A percentile compares a stretch with the other conserved stretches of the same genome.
These are phyloP conservation scores for Myotis findleyi DNA, from an alignment of 2,797 vertebrate genomes.

Conservation along the genomic window DNA sequence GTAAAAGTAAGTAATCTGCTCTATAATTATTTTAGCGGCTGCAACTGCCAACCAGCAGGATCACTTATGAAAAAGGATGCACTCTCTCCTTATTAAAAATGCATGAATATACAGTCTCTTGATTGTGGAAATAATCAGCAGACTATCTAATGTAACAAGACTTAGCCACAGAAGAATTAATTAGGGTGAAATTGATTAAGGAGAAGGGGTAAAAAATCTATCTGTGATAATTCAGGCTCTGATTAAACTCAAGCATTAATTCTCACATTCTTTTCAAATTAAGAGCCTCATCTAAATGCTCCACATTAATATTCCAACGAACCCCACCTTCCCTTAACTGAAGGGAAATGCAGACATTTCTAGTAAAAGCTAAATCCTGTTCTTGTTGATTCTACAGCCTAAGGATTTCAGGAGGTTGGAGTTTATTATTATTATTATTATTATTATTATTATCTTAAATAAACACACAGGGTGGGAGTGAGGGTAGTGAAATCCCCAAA, in stretches of 20 bases:
- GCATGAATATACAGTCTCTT: conserved; percentile 85
- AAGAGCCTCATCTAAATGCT: conserved; percentile 63
- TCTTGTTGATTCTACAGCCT: neutral
- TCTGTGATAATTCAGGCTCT: conserved; percentile 69
- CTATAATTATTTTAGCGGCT: conserved; percentile 83
- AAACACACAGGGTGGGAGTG: neutral
- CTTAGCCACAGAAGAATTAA: conserved; percentile 80
- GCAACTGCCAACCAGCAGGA: conserved; percentile 80
- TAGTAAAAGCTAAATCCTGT: neutral
- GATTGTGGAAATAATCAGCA: conserved; percentile 86
- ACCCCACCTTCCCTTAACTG: neutral
- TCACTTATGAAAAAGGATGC: conserved; percentile 83
- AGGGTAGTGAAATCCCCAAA: neutral
- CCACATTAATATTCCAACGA: conserved; percentile 34
- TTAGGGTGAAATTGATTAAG: conserved; percentile 84
- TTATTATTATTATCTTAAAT: conserved; percentile 54
- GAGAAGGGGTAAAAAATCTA: conserved; percentile 80
- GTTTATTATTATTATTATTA: conserved; percentile 58
- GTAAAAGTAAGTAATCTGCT: conserved; percentile 83
- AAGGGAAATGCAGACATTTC: conserved; percentile 39
- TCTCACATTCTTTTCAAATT: conserved; percentile 71
- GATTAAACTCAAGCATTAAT: conserved; percentile 70
- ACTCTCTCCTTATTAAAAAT: conserved; percentile 81
- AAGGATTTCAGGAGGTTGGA: conserved; percentile 23
- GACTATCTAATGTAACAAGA: conserved; percentile 82